phyloP scores from a whole-genome alignment of 2,888 invertebrate species.

The Drosophila parthenogenetica region DNA sequence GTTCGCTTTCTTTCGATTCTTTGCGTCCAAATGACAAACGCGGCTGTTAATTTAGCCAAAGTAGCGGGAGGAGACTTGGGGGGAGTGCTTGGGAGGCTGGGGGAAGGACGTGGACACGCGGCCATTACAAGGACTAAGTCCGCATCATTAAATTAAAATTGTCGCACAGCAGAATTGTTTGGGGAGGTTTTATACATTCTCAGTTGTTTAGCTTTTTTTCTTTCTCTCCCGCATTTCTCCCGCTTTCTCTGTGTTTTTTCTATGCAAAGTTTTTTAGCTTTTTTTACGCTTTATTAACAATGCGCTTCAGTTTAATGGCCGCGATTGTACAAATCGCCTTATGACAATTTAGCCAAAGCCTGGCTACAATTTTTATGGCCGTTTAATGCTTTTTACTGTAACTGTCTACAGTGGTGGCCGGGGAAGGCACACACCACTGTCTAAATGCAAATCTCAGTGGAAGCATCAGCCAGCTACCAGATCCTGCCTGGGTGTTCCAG shows the following conservation, averaged over 20 bases:
- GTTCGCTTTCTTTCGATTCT: conserved; percentile 42
- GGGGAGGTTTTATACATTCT: conserved; percentile 43
- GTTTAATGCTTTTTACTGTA: conserved; percentile 76
- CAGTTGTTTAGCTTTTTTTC: conserved; percentile 19
- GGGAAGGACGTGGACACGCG: conserved; percentile 46
- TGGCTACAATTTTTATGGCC: conserved; percentile 75
- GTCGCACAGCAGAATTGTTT: conserved; percentile 61
- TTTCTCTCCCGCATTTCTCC: not conserved
- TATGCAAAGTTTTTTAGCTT: conserved; percentile 63
- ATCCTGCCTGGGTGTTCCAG: conserved; percentile 76
- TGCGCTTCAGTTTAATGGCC: conserved; percentile 78
- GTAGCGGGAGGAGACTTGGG: conserved; percentile 44
- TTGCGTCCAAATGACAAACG: conserved; percentile 69
- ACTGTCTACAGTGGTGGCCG: conserved; percentile 3
- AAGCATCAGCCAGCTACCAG: conserved; percentile 52
- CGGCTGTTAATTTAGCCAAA: conserved; percentile 78
- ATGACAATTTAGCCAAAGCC: conserved; percentile 73
- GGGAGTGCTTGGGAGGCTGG: not conserved
- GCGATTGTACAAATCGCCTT: conserved; percentile 82
- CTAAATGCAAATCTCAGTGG: conserved; percentile 65
- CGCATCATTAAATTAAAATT: conserved; percentile 81
- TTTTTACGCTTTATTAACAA: conserved; percentile 79
- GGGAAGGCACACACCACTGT: conserved; percentile 29
- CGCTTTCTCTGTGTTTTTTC: conserved; percentile 35
- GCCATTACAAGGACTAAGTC: conserved; percentile 82